A percentile compares a stretch with the other conserved stretches of the same genome.
Conservation (phyloP, 1,140 invertebrate species). For the Monochamus saltuarius region DNA sequence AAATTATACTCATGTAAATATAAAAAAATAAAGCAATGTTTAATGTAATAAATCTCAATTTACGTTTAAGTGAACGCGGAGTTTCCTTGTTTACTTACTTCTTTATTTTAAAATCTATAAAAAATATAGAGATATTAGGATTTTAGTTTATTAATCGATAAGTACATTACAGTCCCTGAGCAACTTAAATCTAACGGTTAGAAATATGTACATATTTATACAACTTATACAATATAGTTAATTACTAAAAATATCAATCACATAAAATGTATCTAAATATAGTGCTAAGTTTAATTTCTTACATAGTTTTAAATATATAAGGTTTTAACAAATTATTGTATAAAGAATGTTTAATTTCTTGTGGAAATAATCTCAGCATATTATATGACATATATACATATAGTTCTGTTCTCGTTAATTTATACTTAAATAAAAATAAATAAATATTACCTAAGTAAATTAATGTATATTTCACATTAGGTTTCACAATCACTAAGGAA, state of each 20-base stretch:
- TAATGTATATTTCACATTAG: background rate
- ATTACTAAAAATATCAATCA: slow-evolving; percentile 16
- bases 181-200: slow-evolving; percentile 22
- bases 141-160: slow-evolving; percentile 22
- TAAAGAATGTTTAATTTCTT: background rate
- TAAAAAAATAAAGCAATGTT: too few species aligned
- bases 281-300: too few species aligned
- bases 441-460: slow-evolving; percentile 22
- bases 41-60: too few species aligned
- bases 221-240: background rate
- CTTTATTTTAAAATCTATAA: too few species aligned
- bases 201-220: slow-evolving; percentile 29
- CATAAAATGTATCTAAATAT: slow-evolving; percentile 8
- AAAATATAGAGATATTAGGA: background rate
- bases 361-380: background rate
- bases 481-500: slow-evolving; percentile 4
- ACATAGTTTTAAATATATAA: too few species aligned
- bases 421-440: slow-evolving; percentile 31
- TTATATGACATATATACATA: background rate
- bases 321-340: too few species aligned
- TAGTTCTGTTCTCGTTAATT: background rate
- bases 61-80: too few species aligned
- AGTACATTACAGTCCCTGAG: slow-evolving; percentile 32
- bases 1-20: too few species aligned
- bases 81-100: too few species aligned